These are phyloP conservation scores for Aricia artaxerxes DNA, from an alignment of 2,888 invertebrate species.

Conservation along the genomic window DNA sequence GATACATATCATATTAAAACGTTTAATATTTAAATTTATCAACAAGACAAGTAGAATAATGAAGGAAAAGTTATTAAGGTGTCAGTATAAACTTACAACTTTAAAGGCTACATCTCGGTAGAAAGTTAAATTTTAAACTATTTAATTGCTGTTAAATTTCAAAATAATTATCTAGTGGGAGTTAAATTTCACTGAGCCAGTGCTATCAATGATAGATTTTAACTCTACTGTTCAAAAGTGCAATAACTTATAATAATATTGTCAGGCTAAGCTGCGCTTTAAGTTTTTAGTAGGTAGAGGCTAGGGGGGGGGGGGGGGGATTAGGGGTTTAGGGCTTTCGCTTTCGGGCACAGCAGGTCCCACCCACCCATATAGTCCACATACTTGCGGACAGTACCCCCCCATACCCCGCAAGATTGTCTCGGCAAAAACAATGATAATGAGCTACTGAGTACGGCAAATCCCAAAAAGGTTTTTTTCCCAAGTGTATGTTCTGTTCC, in stretches of 20 bases:
- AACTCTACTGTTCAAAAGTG: neutral
- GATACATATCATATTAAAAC: constrained; percentile 14
- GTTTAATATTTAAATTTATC: constrained; percentile 12
- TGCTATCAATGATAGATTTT: neutral
- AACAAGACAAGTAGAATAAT: neutral
- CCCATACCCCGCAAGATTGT: too few species aligned
- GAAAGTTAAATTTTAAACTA: constrained; percentile 16
- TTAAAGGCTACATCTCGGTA: neutral
- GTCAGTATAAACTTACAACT: neutral
- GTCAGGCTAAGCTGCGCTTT: too few species aligned
- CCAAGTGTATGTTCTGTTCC: too few species aligned
- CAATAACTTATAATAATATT: neutral
- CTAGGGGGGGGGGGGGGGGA: too few species aligned
- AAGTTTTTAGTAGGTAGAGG: too few species aligned
- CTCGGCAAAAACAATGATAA: too few species aligned
- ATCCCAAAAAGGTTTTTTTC: too few species aligned
- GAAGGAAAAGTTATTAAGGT: neutral
- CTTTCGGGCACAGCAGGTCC: too few species aligned
- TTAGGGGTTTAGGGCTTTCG: too few species aligned
- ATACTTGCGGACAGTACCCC: too few species aligned
- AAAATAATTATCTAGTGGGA: neutral
- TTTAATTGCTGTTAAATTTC: neutral
- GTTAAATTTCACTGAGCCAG: neutral
- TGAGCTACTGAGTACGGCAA: too few species aligned
- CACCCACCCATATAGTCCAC: too few species aligned